Conservation (phyloP, 2,797 vertebrate species). For the Helostoma temminkii region DNA sequence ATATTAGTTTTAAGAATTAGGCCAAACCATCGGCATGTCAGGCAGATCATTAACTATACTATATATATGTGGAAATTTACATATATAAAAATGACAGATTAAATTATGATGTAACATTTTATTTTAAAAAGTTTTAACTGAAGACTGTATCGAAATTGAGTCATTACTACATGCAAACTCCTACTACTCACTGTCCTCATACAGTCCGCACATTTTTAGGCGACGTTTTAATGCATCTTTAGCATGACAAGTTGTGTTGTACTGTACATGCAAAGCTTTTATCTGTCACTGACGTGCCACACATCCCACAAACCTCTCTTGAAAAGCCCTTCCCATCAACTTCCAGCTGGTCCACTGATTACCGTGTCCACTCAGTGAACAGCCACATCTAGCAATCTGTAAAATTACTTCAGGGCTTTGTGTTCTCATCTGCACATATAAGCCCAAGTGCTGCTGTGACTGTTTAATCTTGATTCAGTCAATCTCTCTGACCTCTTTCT, state of each 20-base stretch:
- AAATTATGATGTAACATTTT: too few species aligned
- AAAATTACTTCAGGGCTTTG: conserved; percentile 73
- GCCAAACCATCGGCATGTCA: conserved; percentile 26
- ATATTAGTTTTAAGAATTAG: conserved; percentile 28
- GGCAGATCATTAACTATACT: conserved; percentile 27
- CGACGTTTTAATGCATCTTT: conserved; percentile 3
- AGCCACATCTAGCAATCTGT: conserved; percentile 63
- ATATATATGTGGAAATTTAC: too few species aligned
- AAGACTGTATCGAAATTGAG: conserved; percentile 16
- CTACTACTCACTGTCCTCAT: neutral
- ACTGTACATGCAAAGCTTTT: neutral
- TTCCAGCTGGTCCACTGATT: conserved; percentile 45
- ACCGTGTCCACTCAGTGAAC: conserved; percentile 34
- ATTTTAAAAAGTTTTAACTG: neutral
- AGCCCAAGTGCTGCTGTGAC: conserved; percentile 51
- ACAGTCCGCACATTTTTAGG: conserved; percentile 1
- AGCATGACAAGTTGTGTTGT: neutral
- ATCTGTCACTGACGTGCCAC: conserved; percentile 7
- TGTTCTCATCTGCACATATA: conserved; percentile 72
- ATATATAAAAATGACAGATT: conserved; percentile 14
- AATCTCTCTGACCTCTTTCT: conserved; percentile 75
- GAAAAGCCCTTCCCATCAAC: conserved; percentile 47
- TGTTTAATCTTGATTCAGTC: conserved; percentile 73
- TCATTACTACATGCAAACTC: conserved; percentile 17
- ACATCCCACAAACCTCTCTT: conserved; percentile 18